Evolutionary conservation across 2,888 invertebrate species (phyloP), one percentile per base, ranked within the genome.

Genomic region (Cephonodes hylas): DNA sequence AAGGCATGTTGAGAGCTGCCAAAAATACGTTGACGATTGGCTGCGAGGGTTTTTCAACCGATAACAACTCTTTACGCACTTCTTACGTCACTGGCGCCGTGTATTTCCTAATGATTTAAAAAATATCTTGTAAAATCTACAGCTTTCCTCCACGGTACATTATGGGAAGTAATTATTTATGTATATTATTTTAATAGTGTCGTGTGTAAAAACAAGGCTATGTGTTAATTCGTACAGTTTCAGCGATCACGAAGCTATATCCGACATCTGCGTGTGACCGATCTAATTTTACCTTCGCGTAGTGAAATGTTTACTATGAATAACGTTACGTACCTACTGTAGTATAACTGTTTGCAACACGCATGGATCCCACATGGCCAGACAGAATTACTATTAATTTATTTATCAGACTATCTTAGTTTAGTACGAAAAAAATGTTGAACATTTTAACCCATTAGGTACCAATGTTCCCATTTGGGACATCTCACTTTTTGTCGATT

Each of bases 191-290:
- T 38, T 38, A 38, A n/a, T 38, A n/a, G 38, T n/a, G 38, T 38
- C 38, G 38, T 38, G 38, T 38, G 38, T 38, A 38, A 38, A n/a
- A 38, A 38, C 38, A 38, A 38, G 38, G 48, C 3, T n/a, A 27
- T 18, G 1, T 48, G 15, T 18, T 25, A 6, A 48, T 18, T 48
- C 27, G 15, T 48, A 15, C 48, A 48, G 53, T 53, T 31, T 53
- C 31, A 27, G 53, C 18, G 27, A 27, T 2, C 53, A 15, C n/a
- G 15, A 7, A 18, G 48, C 18, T 53, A 53, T 53, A 31, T 53
- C 53, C 53, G 31, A 53, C 53, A 18, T 53, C 18, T 53, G 27
- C 53, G 31, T 53, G 53, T 53, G 53, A 31, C 53, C 18, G 53
- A 15, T 10, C 53, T 53, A 53, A 20, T 31, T 53, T 53, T 31